A percentile compares a stretch with the other conserved stretches of the same genome.
phyloP scores from a whole-genome alignment of 37 sponge, comb jelly and placozoan species.

The Dysidea cf. avara region DNA sequence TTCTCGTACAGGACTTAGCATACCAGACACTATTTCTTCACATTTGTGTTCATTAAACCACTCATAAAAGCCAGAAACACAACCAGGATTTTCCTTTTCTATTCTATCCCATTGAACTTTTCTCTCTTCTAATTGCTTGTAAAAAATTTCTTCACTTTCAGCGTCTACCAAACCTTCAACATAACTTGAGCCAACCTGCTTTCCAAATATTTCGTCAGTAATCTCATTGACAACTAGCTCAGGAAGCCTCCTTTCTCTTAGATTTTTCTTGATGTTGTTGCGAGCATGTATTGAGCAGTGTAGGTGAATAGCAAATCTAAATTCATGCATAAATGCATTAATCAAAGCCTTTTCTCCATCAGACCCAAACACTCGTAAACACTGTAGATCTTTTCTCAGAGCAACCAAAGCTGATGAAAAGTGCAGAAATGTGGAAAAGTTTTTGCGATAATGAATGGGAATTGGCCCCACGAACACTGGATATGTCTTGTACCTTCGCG shows the following conservation, averaged over 20 bases:
- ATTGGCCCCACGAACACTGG: constrained; percentile 3
- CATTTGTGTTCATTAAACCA: constrained; percentile 7
- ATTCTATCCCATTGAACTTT: neutral
- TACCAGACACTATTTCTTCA: neutral
- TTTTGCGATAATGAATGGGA: constrained; percentile 4
- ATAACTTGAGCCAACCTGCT: constrained; percentile 12
- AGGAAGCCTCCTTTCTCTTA: too few relatives aligned
- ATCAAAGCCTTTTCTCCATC: too few relatives aligned
- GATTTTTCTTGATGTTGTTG: too few relatives aligned
- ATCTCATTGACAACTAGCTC: neutral
- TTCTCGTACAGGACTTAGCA: constrained; percentile 2
- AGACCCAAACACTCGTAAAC: too few relatives aligned
- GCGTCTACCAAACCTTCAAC: constrained; percentile 39
- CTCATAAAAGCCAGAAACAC: constrained; percentile 15
- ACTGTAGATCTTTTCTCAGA: neutral
- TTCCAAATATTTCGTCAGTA: constrained; percentile 33
- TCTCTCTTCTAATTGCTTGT: constrained; percentile 1
- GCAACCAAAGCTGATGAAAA: neutral
- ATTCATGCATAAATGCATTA: too few relatives aligned
- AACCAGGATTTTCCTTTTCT: neutral
- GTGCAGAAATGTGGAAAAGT: constrained; percentile 1
- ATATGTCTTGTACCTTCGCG: neutral
- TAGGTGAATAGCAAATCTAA: too few relatives aligned
- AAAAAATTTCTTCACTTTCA: constrained; percentile 4
- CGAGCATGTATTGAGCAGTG: too few relatives aligned